Percentiles rank a stretch among this genome's conserved stretches.
These are phyloP conservation scores for Abrostola triplasia DNA, from an alignment of 2,888 invertebrate genomes.

Conservation along the genomic window DNA sequence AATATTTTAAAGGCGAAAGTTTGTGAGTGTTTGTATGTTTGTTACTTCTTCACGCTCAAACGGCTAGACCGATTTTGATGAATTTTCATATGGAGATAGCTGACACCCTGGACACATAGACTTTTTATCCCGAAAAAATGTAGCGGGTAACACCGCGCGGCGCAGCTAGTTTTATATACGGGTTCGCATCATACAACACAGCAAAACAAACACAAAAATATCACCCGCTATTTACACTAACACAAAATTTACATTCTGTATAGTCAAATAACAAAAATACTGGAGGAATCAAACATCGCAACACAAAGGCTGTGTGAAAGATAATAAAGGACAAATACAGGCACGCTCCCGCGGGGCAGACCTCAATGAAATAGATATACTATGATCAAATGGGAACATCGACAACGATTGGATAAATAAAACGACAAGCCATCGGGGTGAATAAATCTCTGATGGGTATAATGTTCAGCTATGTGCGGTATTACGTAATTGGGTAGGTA, in stretches of 20 bases:
- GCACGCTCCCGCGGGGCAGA: conserved; percentile 53
- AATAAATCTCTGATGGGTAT: conserved; percentile 36
- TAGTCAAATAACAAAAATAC: conserved; percentile 13
- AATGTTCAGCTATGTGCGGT: conserved; percentile 8
- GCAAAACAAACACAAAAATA: background rate
- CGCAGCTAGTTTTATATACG: too few relatives aligned
- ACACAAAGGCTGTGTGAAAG: conserved; percentile 48
- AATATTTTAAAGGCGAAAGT: too few relatives aligned
- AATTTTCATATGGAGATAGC: too few relatives aligned
- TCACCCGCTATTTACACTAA: conserved; percentile 9
- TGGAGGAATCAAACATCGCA: conserved; percentile 20
- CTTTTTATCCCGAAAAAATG: too few relatives aligned
- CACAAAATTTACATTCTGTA: conserved; percentile 14
- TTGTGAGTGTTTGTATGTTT: too few relatives aligned
- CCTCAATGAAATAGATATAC: conserved; percentile 44
- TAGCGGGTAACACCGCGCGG: too few relatives aligned
- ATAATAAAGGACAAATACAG: conserved; percentile 55
- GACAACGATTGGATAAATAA: conserved; percentile 52
- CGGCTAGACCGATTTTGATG: too few relatives aligned
- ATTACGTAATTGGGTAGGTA: background rate
- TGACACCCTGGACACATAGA: too few relatives aligned
- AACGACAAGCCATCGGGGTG: conserved; percentile 40
- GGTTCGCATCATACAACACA: too few relatives aligned
- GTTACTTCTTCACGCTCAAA: too few relatives aligned
- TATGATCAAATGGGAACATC: conserved; percentile 38